Conservation (phyloP, 2,113 vertebrate species). For the Myrmecophaga tridactyla region DNA sequence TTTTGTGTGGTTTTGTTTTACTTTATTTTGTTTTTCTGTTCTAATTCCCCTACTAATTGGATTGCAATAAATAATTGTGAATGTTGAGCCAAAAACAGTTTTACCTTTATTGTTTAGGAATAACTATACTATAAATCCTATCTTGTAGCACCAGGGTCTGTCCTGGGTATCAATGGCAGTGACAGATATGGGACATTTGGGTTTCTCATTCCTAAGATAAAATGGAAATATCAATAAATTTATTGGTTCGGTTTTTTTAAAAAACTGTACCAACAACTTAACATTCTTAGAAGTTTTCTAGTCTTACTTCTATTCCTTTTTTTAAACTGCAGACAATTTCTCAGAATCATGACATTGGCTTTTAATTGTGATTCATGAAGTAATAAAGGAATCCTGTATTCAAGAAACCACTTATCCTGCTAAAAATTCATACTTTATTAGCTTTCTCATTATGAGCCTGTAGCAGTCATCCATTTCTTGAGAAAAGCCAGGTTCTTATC, state of each 20-base stretch:
- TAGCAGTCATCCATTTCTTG: neutral
- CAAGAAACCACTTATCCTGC: conserved; percentile 41
- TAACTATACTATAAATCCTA: neutral
- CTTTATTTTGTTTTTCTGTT: too few species aligned
- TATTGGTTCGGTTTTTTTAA: neutral
- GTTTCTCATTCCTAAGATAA: neutral
- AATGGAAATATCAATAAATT: neutral
- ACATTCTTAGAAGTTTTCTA: neutral
- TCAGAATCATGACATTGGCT: conserved; percentile 3
- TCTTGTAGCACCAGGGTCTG: neutral
- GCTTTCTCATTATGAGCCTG: conserved; percentile 45
- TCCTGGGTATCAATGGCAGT: neutral
- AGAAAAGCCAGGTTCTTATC: neutral
- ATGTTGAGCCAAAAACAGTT: neutral
- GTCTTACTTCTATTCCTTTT: neutral
- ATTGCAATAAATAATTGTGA: neutral
- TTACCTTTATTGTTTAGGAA: neutral
- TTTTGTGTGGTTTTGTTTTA: neutral
- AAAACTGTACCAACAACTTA: neutral
- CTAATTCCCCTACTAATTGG: neutral
- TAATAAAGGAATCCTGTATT: conserved; percentile 61
- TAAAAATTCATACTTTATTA: conserved; percentile 52
- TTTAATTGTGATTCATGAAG: conserved; percentile 67
- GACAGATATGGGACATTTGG: neutral
- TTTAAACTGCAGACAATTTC: neutral